A percentile compares a stretch with the other conserved stretches of the same genome.
phyloP scores from a whole-genome alignment of 2,797 vertebrate genomes.

The Loriculus beryllinus region DNA sequence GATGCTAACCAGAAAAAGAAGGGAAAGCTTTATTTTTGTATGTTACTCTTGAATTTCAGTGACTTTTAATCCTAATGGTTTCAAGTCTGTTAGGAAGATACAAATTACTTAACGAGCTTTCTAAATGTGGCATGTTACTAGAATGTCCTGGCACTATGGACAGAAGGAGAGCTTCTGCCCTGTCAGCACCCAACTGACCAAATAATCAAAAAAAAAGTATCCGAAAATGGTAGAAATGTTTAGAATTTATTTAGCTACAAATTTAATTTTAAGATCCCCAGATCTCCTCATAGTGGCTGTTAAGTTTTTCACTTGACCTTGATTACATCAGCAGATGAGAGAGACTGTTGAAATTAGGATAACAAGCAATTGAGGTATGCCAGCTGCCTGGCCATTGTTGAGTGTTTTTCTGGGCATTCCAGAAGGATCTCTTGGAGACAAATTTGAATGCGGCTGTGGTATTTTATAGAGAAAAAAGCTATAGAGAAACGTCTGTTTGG shows the following conservation, averaged over 20 bases:
- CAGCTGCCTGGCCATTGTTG: background rate
- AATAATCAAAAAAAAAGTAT: background rate
- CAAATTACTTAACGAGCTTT: background rate
- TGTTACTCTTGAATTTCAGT: rapidly evolving
- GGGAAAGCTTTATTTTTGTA: background rate
- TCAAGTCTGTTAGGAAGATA: background rate
- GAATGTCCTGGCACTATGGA: background rate
- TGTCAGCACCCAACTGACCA: background rate
- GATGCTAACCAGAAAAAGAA: background rate
- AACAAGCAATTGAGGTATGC: background rate
- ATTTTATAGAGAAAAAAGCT: background rate
- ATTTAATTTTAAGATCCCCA: background rate
- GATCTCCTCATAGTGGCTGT: background rate
- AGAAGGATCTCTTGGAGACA: background rate
- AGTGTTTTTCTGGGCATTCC: background rate
- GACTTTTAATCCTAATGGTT: background rate
- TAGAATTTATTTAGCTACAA: background rate
- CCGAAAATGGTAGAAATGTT: background rate
- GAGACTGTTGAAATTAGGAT: background rate
- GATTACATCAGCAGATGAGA: background rate
- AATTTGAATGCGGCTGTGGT: background rate
- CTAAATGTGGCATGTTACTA: rapidly evolving
- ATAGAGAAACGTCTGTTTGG: background rate
- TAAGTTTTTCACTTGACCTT: conserved; percentile 2
- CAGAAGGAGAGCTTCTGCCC: background rate